phyloP scores from a whole-genome alignment of 2,888 invertebrate genomes.

The Eurois occulta region DNA sequence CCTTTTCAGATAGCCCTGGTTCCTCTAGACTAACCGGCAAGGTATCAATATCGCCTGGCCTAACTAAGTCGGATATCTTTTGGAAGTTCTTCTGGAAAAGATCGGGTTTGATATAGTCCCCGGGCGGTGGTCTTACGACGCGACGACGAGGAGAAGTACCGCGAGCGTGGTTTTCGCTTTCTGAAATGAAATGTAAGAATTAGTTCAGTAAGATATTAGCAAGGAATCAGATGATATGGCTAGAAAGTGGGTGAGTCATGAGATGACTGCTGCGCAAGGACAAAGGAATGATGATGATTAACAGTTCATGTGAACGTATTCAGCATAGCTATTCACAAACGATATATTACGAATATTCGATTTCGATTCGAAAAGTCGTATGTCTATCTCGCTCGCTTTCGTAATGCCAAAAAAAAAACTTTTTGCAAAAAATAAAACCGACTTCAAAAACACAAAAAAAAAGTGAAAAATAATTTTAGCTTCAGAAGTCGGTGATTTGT shows the following conservation, averaged over 20 bases:
- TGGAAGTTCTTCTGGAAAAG: conserved; percentile 90
- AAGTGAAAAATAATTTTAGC: no score
- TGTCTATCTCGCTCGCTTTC: no score
- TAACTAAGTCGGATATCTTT: conserved; percentile 86
- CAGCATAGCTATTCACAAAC: no score
- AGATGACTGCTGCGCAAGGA: no score
- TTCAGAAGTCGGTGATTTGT: no score
- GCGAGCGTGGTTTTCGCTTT: conserved; percentile 74
- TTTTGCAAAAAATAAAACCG: no score
- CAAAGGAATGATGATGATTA: no score
- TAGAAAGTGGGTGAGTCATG: not conserved
- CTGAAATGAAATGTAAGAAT: conserved; percentile 58
- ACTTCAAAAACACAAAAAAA: no score
- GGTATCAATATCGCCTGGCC: conserved; percentile 82
- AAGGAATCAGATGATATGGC: not conserved
- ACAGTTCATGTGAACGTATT: no score
- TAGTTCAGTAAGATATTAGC: not conserved
- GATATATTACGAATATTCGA: no score
- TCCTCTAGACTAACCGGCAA: conserved; percentile 76
- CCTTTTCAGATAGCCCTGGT: conserved; percentile 78
- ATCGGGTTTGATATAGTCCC: conserved; percentile 91
- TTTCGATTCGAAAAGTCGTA: no score
- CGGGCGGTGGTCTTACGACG: conserved; percentile 90
- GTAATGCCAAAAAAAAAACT: no score
- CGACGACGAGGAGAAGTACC: conserved; percentile 85